Percentiles rank a stretch among this genome's conserved stretches.
These are phyloP conservation scores for Catharus minimus DNA, from an alignment of 2,113 vertebrate genomes.

Conservation along the genomic window DNA sequence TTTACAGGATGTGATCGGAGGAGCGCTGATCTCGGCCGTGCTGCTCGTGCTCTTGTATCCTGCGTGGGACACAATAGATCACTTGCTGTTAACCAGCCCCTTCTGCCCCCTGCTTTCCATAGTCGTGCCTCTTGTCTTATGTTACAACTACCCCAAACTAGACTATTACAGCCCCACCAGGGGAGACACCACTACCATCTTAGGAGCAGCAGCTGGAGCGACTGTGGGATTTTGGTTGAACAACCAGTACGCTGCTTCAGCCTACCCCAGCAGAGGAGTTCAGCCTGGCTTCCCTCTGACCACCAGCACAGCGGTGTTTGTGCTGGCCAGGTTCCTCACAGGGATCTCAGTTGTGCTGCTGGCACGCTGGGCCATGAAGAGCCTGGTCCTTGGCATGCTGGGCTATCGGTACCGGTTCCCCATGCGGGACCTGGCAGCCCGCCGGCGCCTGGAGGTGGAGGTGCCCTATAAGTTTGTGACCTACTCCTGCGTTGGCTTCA, in stretches of 20 bases:
- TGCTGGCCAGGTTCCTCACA: slow-evolving; percentile 70
- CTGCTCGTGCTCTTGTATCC: slow-evolving; percentile 82
- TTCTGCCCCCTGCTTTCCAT: slow-evolving; percentile 80
- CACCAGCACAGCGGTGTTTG: not conserved
- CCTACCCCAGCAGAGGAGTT: not conserved
- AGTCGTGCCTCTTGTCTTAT: slow-evolving; percentile 79
- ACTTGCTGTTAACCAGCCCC: slow-evolving; percentile 79
- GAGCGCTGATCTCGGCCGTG: slow-evolving; percentile 76
- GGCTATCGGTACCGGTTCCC: slow-evolving; percentile 77
- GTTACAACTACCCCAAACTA: slow-evolving; percentile 88
- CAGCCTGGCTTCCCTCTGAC: slow-evolving; percentile 64
- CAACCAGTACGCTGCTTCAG: slow-evolving; percentile 57
- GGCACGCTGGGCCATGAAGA: slow-evolving; percentile 78
- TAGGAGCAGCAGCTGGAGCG: slow-evolving; percentile 81
- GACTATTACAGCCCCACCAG: slow-evolving; percentile 91
- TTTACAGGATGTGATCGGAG: slow-evolving; percentile 89
- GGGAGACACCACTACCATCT: slow-evolving; percentile 90
- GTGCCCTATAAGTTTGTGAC: slow-evolving; percentile 92
- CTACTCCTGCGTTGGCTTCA: slow-evolving; percentile 83
- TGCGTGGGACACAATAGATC: slow-evolving; percentile 84
- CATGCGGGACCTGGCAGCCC: slow-evolving; percentile 67
- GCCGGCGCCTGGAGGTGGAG: slow-evolving; percentile 85
- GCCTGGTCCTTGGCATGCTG: slow-evolving; percentile 71
- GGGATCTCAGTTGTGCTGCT: slow-evolving; percentile 77
- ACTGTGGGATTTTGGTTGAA: slow-evolving; percentile 89